Conservation (phyloP, 2,797 vertebrate genomes). For the Paguma larvata region DNA sequence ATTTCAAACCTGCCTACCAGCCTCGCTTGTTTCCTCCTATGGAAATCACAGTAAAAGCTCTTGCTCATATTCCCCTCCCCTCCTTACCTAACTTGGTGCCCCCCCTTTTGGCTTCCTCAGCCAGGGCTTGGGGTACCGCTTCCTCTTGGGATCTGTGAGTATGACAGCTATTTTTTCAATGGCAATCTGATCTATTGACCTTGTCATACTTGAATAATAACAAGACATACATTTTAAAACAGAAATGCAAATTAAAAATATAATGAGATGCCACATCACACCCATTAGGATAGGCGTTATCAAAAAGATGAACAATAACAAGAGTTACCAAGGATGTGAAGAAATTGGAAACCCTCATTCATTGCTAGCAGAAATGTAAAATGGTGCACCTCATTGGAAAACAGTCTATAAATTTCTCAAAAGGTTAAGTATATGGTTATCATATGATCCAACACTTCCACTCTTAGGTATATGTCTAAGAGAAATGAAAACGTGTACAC, state of each 20-base stretch:
- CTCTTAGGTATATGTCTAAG: not conserved
- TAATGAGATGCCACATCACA: not conserved
- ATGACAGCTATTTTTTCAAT: not conserved
- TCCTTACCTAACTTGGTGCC: not conserved
- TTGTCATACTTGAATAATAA: not conserved
- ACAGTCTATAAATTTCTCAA: not conserved
- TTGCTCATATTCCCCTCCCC: not conserved
- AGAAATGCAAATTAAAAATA: conserved; percentile 10
- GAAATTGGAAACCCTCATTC: not conserved
- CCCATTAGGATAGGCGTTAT: not conserved
- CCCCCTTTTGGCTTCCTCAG: not conserved
- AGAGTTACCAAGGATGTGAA: not conserved
- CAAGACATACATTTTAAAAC: not conserved
- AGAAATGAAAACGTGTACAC: not conserved
- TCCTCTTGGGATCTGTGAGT: conserved; percentile 6
- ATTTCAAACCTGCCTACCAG: not conserved
- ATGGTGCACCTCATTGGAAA: not conserved
- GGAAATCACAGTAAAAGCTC: not conserved
- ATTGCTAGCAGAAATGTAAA: not conserved
- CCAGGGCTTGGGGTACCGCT: not conserved
- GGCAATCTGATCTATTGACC: not conserved
- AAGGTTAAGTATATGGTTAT: not conserved
- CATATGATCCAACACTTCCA: not conserved
- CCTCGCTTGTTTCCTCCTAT: not conserved
- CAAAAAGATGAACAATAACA: not conserved